Evolutionary conservation across 2,888 invertebrate genomes (phyloP).

Genomic region (Teinopalpus imperialis): DNA sequence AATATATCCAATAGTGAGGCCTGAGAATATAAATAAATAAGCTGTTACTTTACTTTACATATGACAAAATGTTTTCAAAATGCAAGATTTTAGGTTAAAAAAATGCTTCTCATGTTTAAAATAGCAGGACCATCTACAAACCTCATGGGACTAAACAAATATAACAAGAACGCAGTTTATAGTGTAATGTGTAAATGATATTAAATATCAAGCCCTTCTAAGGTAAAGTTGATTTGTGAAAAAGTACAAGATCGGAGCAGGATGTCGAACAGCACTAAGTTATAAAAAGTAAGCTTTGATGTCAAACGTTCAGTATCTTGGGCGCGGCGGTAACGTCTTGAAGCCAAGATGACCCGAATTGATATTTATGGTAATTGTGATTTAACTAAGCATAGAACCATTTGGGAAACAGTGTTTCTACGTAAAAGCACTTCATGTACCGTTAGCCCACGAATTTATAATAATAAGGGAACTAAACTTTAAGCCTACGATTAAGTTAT

Average conservation of each 20-base stretch:
- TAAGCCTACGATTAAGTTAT: too few relatives aligned
- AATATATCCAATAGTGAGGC: too few relatives aligned
- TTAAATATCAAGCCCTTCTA: slow-evolving; percentile 1
- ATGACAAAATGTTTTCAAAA: too few relatives aligned
- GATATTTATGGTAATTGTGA: slow-evolving; percentile 11
- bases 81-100: too few relatives aligned
- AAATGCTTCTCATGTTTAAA: too few relatives aligned
- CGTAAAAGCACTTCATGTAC: neutral
- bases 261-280: too few relatives aligned
- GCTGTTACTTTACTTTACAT: too few relatives aligned
- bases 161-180: too few relatives aligned
- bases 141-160: neutral
- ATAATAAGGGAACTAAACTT: neutral
- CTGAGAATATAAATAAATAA: too few relatives aligned
- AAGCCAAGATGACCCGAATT: slow-evolving; percentile 6
- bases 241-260: too few relatives aligned
- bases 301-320: neutral
- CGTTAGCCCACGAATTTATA: neutral
- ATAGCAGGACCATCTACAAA: slow-evolving; percentile 4
- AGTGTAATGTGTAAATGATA: neutral
- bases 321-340: slow-evolving; percentile 1
- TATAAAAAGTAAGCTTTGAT: neutral
- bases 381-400: neutral
- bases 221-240: too few relatives aligned
- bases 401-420: neutral